A percentile compares a stretch with the other conserved stretches of the same genome.
Evolutionary conservation across 1,140 invertebrate genomes (phyloP).

Genomic region (Phthorimaea operculella): DNA sequence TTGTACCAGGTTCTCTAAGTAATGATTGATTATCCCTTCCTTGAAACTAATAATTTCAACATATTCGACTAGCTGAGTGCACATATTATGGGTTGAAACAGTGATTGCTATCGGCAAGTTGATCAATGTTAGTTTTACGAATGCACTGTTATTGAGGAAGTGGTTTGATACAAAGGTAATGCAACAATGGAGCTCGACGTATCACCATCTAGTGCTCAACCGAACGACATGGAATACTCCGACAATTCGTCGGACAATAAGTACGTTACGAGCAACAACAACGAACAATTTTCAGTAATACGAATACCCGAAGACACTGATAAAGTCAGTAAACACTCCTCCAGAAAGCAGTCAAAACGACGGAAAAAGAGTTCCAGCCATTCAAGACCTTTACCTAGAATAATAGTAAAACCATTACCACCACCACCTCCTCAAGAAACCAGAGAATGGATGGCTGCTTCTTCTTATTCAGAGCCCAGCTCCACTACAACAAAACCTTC

Average conservation of each 20-base stretch:
- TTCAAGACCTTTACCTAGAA: constrained; percentile 73
- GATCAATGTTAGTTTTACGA: constrained; percentile 31
- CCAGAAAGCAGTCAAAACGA: constrained; percentile 81
- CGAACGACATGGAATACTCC: constrained; percentile 52
- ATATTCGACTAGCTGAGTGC: constrained; percentile 15
- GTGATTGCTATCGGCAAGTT: constrained; percentile 52
- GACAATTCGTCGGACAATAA: constrained; percentile 57
- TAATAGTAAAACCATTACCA: constrained; percentile 77
- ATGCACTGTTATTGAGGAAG: constrained; percentile 10
- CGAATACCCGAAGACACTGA: constrained; percentile 57
- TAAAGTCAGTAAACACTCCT: constrained; percentile 58
- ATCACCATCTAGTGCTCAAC: constrained; percentile 38
- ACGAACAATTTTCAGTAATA: constrained; percentile 56
- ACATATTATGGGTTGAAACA: constrained; percentile 61
- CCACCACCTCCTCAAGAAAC: constrained; percentile 68
- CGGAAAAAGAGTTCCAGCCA: constrained; percentile 81
- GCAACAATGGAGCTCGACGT: constrained; percentile 57
- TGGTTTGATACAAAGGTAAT: constrained; percentile 3
- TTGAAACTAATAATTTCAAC: not conserved
- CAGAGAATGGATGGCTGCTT: constrained; percentile 59
- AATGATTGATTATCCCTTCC: not conserved
- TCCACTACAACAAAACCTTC: constrained; percentile 58
- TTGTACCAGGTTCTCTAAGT: not conserved
- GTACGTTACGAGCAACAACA: constrained; percentile 47
- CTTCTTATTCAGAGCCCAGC: constrained; percentile 45